Conservation (phyloP, 2,888 invertebrate species). For the Dasypolia templi region DNA sequence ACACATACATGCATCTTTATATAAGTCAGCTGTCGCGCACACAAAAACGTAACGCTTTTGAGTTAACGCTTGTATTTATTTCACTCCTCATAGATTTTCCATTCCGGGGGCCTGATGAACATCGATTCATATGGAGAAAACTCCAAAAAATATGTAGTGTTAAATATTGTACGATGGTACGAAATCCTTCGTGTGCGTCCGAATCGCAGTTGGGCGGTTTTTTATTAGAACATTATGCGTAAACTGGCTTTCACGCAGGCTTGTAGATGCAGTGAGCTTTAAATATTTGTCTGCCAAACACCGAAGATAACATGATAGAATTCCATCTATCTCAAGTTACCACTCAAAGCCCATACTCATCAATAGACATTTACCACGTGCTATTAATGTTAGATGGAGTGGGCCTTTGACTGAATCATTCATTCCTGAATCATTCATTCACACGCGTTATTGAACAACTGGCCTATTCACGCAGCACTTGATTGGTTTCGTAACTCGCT, state of each 20-base stretch:
- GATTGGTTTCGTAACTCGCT: conserved; percentile 47
- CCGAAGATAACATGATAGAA: not conserved
- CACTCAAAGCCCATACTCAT: conserved; percentile 1
- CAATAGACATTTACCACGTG: not conserved
- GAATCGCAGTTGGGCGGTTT: too few relatives aligned
- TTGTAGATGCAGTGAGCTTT: not conserved
- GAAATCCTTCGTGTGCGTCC: too few relatives aligned
- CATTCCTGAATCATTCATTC: conserved; percentile 47
- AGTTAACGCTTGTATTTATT: too few relatives aligned
- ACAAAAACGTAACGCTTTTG: too few relatives aligned
- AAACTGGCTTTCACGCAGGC: not conserved
- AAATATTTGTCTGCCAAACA: not conserved
- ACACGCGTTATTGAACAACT: conserved; percentile 22
- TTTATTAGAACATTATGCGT: not conserved
- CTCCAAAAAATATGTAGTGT: too few relatives aligned
- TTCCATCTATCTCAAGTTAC: not conserved
- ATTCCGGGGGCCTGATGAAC: too few relatives aligned
- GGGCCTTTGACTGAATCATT: conserved; percentile 27
- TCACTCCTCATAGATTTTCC: too few relatives aligned
- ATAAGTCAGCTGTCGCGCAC: too few relatives aligned
- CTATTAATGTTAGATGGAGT: conserved; percentile 18
- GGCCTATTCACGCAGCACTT: conserved; percentile 16
- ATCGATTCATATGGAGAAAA: too few relatives aligned
- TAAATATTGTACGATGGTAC: too few relatives aligned
- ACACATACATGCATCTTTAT: too few relatives aligned